phyloP scores from a whole-genome alignment of 2,888 invertebrate genomes.

The Cerastis leucographa region DNA sequence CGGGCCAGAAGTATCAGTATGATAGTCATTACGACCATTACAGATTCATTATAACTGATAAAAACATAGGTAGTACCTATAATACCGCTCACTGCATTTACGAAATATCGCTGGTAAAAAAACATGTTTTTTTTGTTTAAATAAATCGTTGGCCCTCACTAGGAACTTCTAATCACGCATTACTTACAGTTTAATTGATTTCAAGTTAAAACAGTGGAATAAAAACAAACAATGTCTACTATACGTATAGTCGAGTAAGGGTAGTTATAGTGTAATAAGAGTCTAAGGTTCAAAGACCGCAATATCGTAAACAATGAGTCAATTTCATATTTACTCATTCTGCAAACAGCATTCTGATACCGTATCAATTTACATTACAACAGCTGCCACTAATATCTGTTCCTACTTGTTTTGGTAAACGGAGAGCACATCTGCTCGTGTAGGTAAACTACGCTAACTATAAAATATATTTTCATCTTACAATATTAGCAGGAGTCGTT shows the following conservation, averaged over 20 bases:
- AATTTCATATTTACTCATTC: conserved; percentile 42
- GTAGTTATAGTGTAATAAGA: conserved; percentile 7
- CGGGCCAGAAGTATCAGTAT: neutral
- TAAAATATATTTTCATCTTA: too few relatives aligned
- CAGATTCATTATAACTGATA: neutral
- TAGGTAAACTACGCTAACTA: too few relatives aligned
- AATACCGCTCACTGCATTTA: neutral
- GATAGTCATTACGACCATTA: neutral
- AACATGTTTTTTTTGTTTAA: fast-evolving
- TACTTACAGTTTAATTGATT: neutral
- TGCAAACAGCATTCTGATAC: conserved; percentile 27
- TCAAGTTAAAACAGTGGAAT: neutral
- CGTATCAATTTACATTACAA: conserved; percentile 35
- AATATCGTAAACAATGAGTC: conserved; percentile 35
- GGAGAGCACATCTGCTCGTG: neutral
- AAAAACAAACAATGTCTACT: neutral
- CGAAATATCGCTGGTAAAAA: neutral
- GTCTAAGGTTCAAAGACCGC: conserved; percentile 36
- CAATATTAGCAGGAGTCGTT: too few relatives aligned
- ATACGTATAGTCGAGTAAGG: neutral
- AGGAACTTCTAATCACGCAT: neutral
- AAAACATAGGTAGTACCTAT: neutral
- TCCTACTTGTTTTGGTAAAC: neutral
- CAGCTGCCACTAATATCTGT: neutral
- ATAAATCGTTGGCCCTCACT: neutral